A percentile compares a stretch with the other conserved stretches of the same genome.
phyloP scores from a whole-genome alignment of 2,797 vertebrate genomes.

The Liparis tanakae region DNA sequence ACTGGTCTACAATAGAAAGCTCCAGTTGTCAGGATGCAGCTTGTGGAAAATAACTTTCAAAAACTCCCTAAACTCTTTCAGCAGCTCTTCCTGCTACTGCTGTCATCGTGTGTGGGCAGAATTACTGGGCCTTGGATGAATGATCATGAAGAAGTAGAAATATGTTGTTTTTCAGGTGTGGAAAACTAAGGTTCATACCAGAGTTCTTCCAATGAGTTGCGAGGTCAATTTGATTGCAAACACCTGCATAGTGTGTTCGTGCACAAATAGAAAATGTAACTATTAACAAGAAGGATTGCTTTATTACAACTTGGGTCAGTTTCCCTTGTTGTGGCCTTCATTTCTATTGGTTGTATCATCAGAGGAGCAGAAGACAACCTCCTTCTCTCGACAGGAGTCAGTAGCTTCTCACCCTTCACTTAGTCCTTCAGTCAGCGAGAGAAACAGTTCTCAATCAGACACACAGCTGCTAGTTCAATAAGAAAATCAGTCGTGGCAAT shows the following conservation, averaged over 20 bases:
- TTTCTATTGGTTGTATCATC: background rate
- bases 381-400: background rate
- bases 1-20: conserved; percentile 88
- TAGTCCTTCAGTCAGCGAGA: background rate
- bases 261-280: background rate
- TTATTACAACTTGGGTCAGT: background rate
- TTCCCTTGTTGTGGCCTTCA: background rate
- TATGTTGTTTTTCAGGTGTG: conserved; percentile 24
- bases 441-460: background rate
- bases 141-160: conserved; percentile 20
- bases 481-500: background rate
- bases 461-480: background rate
- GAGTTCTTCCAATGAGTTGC: background rate
- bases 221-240: background rate
- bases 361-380: background rate
- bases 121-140: conserved; percentile 22
- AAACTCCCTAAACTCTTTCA: conserved; percentile 78
- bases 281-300: background rate
- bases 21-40: conserved; percentile 92
- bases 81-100: conserved; percentile 64
- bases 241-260: background rate
- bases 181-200: conserved; percentile 22
- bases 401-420: background rate
- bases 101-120: conserved; percentile 45
- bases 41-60: conserved; percentile 82